A percentile compares a stretch with the other conserved stretches of the same genome.
Conservation (phyloP, 2,113 vertebrate species). For the Loxodonta africana region DNA sequence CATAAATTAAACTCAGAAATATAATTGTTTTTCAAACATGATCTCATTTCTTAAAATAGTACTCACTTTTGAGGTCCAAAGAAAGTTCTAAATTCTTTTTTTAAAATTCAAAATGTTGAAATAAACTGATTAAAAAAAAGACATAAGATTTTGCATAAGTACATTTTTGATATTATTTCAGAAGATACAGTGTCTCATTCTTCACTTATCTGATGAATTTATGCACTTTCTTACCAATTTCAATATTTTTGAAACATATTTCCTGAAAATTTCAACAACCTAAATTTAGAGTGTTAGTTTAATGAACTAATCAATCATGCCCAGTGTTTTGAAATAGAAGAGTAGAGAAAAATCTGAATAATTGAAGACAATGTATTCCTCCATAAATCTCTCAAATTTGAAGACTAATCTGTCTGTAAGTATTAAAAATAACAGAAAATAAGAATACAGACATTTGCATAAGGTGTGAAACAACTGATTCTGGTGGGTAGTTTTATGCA, state of each 20-base stretch:
- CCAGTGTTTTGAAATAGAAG: not conserved
- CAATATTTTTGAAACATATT: not conserved
- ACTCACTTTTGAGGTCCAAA: not conserved
- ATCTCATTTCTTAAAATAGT: not conserved
- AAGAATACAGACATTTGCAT: not conserved
- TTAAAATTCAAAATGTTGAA: not conserved
- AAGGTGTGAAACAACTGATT: not conserved
- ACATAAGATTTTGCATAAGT: not conserved
- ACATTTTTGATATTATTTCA: not conserved
- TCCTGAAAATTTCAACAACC: not conserved
- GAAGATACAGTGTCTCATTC: not conserved
- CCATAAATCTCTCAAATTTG: not conserved
- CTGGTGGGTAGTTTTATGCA: not conserved
- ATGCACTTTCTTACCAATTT: not conserved
- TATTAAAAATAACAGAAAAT: constrained; percentile 10
- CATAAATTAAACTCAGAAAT: not conserved
- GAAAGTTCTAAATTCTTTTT: not conserved
- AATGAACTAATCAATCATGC: not conserved
- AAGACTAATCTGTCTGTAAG: not conserved
- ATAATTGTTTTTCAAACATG: not conserved
- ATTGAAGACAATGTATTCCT: not conserved
- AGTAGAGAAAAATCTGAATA: not conserved
- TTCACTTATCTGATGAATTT: not conserved
- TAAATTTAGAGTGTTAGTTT: not conserved
- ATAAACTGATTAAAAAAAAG: not conserved